These are phyloP conservation scores for Lutjanus campechanus DNA, from an alignment of 2,797 vertebrate genomes.

Conservation along the genomic window DNA sequence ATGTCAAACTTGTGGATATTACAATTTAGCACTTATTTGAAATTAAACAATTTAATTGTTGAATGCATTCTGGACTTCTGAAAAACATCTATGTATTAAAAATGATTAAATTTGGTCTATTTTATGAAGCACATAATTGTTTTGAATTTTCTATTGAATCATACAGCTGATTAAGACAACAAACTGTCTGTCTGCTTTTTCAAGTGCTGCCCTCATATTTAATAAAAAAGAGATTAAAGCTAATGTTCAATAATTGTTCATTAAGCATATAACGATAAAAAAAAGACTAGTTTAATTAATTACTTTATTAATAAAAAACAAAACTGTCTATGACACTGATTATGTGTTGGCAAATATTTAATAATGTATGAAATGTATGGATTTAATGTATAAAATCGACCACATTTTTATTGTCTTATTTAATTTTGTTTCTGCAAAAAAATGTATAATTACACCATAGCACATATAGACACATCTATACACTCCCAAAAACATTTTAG, in stretches of 20 bases:
- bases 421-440: slow-evolving; percentile 11
- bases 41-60: background rate
- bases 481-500: background rate
- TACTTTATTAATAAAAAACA: background rate
- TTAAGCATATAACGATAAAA: background rate
- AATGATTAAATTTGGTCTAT: background rate
- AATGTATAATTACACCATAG: background rate
- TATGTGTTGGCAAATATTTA: background rate
- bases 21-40: slow-evolving; percentile 7
- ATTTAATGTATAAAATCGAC: background rate
- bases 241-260: background rate
- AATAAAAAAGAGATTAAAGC: background rate
- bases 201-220: background rate
- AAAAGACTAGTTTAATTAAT: slow-evolving; percentile 3
- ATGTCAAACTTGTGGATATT: slow-evolving; percentile 4
- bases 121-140: background rate
- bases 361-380: background rate
- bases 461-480: background rate
- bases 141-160: slow-evolving; percentile 1
- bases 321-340: background rate
- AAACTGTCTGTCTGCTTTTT: background rate
- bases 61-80: background rate
- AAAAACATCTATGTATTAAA: background rate
- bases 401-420: background rate
- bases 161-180: background rate